Evolutionary conservation across 2,888 invertebrate genomes (phyloP).

Genomic region (Drosophila falleni): DNA sequence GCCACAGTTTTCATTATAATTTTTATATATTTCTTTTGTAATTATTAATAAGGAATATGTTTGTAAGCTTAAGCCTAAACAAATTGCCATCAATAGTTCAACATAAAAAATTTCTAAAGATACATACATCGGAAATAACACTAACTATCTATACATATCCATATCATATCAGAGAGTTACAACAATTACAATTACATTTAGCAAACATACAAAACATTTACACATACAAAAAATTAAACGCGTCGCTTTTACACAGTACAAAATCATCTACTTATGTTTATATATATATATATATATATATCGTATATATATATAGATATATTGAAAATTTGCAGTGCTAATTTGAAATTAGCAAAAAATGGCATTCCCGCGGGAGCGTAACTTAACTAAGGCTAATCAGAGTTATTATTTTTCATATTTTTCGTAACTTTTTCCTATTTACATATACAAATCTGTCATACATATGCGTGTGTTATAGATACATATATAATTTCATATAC

Average conservation of each 20-base stretch:
- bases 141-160: constrained; percentile 39
- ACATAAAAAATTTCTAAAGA: constrained; percentile 42
- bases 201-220: constrained; percentile 57
- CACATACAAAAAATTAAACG: constrained; percentile 63
- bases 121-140: constrained; percentile 27
- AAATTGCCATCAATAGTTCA: constrained; percentile 25
- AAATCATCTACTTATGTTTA: constrained; percentile 49
- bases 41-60: constrained; percentile 55
- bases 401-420: constrained; percentile 19
- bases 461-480: constrained; percentile 33
- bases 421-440: constrained; percentile 32
- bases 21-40: neutral
- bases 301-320: constrained; percentile 35
- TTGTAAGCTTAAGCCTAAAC: constrained; percentile 45
- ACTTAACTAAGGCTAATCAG: constrained; percentile 68
- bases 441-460: constrained; percentile 53
- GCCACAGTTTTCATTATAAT: constrained; percentile 43
- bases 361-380: constrained; percentile 55
- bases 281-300: constrained; percentile 34
- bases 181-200: constrained; percentile 56
- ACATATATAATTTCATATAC: constrained; percentile 34
- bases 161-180: constrained; percentile 45
- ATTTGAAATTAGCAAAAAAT: constrained; percentile 77
- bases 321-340: constrained; percentile 71
- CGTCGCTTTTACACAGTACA: constrained; percentile 62